Conservation (phyloP, 30 jellyfish, hydroid and myxozoan species). For the Chrysaora quinquecirrha region DNA sequence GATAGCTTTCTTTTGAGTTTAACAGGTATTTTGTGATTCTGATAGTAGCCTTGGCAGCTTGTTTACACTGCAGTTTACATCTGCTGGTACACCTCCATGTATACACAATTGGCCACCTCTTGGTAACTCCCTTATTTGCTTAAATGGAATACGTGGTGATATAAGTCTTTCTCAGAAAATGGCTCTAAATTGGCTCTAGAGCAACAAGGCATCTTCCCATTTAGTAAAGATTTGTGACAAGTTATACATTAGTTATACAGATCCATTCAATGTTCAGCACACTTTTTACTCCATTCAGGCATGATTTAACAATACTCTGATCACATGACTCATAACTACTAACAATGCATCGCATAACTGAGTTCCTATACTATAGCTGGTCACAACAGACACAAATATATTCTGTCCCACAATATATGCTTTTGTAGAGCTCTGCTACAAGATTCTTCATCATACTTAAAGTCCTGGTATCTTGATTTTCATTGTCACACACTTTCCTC, state of each 20-base stretch:
- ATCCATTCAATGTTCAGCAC: conserved; percentile 4
- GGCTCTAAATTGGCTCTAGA: not conserved
- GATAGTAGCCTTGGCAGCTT: not conserved
- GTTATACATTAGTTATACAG: conserved; percentile 9
- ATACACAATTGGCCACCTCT: conserved; percentile 15
- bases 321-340: not conserved
- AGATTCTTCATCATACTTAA: not conserved
- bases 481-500: not conserved
- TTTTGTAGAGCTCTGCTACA: not conserved
- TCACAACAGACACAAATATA: conserved; percentile 11
- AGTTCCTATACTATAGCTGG: conserved; percentile 7
- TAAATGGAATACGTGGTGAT: conserved; percentile 19
- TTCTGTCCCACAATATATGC: conserved; percentile 1
- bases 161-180: conserved; percentile 18
- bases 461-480: not conserved
- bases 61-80: not conserved
- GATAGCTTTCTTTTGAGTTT: conserved; percentile 6
- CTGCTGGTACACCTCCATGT: conserved; percentile 27
- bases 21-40: conserved; percentile 12
- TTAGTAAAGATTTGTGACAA: conserved; percentile 8
- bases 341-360: not conserved
- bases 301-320: not conserved
- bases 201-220: conserved; percentile 9
- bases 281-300: not conserved
- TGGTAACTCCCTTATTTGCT: conserved; percentile 11